Conservation (phyloP, 2,113 vertebrate genomes). For the Aphyosemion australe region DNA sequence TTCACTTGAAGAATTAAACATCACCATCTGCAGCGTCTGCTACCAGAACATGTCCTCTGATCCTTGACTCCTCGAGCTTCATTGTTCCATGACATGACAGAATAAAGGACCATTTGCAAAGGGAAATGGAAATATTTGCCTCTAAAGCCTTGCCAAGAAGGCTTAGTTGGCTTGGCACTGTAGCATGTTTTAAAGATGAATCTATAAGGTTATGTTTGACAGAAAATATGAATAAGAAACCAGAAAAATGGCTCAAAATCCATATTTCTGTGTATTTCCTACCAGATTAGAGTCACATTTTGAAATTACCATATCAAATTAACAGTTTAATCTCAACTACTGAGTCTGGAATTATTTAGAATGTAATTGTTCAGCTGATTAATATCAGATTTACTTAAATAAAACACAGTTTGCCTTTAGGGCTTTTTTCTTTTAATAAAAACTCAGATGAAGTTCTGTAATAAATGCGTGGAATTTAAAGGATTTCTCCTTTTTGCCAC, state of each 20-base stretch:
- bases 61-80: not conserved
- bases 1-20: constrained; percentile 14
- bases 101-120: constrained; percentile 1
- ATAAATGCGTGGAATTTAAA: too few relatives aligned
- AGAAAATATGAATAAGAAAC: not conserved
- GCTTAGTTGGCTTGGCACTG: not conserved
- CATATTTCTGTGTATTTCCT: not conserved
- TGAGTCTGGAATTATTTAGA: not conserved
- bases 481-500: too few relatives aligned
- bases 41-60: not conserved
- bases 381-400: not conserved
- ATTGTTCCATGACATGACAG: not conserved
- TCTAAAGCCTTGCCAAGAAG: not conserved
- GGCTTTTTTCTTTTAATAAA: not conserved
- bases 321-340: not conserved
- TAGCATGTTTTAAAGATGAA: not conserved
- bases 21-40: not conserved
- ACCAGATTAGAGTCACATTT: not conserved
- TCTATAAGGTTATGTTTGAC: constrained; percentile 5
- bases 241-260: not conserved
- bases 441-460: too few relatives aligned
- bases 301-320: not conserved
- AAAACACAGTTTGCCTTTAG: not conserved
- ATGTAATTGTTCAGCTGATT: not conserved
- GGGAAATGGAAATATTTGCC: not conserved